A percentile compares a stretch with the other conserved stretches of the same genome.
phyloP scores from a whole-genome alignment of 2,797 vertebrate species.

The Coilia nasus region DNA sequence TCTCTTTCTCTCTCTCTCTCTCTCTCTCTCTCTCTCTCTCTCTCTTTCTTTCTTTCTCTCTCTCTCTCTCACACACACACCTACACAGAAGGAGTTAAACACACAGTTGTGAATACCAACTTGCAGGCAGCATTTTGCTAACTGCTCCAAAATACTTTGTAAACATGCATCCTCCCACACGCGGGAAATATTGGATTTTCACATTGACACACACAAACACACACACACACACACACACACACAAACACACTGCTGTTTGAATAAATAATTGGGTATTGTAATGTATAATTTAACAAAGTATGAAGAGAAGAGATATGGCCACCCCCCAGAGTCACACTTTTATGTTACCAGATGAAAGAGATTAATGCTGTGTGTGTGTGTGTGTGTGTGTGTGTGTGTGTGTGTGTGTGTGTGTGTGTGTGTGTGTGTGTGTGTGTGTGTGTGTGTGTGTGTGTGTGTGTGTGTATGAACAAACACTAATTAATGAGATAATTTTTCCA shows the following conservation, averaged over 20 bases:
- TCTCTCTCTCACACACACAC: conserved; percentile 22
- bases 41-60: too few relatives aligned
- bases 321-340: neutral
- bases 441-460: conserved; percentile 25
- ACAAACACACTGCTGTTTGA: neutral
- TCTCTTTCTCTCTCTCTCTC: too few relatives aligned
- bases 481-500: neutral
- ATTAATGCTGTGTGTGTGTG: neutral
- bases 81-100: neutral
- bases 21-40: too few relatives aligned
- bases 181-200: neutral
- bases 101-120: neutral
- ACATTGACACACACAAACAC: neutral
- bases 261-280: neutral
- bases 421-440: conserved; percentile 27
- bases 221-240: neutral
- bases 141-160: neutral
- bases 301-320: neutral
- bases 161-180: neutral
- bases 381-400: neutral
- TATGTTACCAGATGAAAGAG: neutral
- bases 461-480: neutral
- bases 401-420: too few relatives aligned
- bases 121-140: neutral
- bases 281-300: neutral